These are phyloP conservation scores for Andrena camellia DNA, from an alignment of 2,888 invertebrate species.

Conservation along the genomic window DNA sequence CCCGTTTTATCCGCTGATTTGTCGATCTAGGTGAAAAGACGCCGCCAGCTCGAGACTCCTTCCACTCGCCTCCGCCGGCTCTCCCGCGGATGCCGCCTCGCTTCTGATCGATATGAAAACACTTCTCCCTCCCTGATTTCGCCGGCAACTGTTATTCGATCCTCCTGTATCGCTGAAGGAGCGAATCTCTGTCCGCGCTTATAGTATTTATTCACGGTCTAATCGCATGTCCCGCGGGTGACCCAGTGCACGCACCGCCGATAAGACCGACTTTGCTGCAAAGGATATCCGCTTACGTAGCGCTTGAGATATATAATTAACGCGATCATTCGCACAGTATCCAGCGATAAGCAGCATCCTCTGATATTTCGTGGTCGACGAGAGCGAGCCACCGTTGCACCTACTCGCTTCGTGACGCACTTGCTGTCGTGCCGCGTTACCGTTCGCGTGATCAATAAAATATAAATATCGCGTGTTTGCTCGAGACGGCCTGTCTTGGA, in stretches of 20 bases:
- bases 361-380: constrained; percentile 42
- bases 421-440: constrained; percentile 50
- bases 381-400: constrained; percentile 9
- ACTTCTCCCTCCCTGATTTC: background rate
- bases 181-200: background rate
- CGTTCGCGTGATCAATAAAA: constrained; percentile 56
- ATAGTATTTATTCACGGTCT: background rate
- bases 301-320: constrained; percentile 30
- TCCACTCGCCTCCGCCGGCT: background rate
- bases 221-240: constrained; percentile 1
- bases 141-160: background rate
- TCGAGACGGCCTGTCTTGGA: constrained; percentile 17
- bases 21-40: constrained; percentile 43
- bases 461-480: constrained; percentile 53
- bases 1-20: constrained; percentile 50
- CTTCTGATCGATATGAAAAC: background rate
- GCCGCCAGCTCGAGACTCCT: background rate
- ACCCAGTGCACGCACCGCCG: background rate
- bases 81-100: background rate
- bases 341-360: constrained; percentile 44
- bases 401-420: constrained; percentile 50
- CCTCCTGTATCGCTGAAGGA: background rate
- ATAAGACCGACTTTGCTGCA: constrained; percentile 29
- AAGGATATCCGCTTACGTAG: constrained; percentile 20
- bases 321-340: constrained; percentile 4